phyloP scores from a whole-genome alignment of 2,113 vertebrate genomes.

The Prunella himalayana region DNA sequence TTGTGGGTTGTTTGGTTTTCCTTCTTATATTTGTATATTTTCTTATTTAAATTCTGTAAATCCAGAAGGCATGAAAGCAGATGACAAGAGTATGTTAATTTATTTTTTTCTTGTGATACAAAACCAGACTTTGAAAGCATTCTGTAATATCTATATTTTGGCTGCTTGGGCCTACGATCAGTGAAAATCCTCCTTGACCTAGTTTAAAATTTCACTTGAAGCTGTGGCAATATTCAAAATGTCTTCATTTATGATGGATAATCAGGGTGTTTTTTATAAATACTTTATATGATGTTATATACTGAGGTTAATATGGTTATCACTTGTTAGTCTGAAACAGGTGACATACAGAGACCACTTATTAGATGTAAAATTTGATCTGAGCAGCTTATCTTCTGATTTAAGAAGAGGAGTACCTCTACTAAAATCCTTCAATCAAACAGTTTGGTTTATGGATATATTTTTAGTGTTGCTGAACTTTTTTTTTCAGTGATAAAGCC shows the following conservation, averaged over 20 bases:
- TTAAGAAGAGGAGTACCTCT: neutral
- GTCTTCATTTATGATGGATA: neutral
- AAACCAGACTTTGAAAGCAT: neutral
- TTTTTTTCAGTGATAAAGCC: slow-evolving; percentile 81
- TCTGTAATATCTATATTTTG: neutral
- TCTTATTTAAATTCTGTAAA: neutral
- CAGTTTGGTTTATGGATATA: neutral
- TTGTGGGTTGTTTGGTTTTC: neutral
- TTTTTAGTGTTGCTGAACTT: neutral
- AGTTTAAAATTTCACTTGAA: neutral
- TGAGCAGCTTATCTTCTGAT: neutral
- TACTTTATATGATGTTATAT: neutral
- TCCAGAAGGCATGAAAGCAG: neutral
- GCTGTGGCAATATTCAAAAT: neutral
- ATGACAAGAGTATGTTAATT: neutral
- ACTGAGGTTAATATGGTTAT: neutral
- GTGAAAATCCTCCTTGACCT: neutral
- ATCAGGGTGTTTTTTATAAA: neutral
- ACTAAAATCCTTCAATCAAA: neutral
- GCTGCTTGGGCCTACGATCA: fast-evolving
- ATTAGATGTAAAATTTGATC: neutral
- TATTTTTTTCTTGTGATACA: neutral
- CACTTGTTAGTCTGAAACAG: neutral
- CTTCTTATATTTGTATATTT: neutral
- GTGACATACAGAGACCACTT: neutral